Conservation (phyloP, 2,888 invertebrate species). For the Sminthurinus aureus region DNA sequence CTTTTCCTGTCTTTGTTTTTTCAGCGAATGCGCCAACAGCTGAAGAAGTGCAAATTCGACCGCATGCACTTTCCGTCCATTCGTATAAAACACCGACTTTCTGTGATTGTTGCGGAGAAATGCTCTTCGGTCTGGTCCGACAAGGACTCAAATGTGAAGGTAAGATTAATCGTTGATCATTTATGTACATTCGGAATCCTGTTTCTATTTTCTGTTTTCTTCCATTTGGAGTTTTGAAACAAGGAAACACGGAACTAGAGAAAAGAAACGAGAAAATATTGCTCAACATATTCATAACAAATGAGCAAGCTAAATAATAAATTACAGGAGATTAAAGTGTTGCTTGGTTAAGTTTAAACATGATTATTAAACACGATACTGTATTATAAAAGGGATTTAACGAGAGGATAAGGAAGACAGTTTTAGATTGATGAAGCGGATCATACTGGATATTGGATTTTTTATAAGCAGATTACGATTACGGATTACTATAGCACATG, state of each 20-base stretch:
- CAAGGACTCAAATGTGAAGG: constrained; percentile 99
- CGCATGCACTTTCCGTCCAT: constrained; percentile 94
- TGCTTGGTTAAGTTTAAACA: no score
- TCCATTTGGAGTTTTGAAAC: no score
- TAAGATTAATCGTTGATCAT: constrained; percentile 63
- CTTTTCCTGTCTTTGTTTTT: constrained; percentile 38
- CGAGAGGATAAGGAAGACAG: background rate
- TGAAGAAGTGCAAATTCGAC: constrained; percentile 71
- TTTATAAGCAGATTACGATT: background rate
- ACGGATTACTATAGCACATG: background rate
- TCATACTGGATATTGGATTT: no score
- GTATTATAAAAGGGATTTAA: no score
- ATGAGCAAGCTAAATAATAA: no score
- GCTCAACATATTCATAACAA: no score
- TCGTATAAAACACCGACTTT: constrained; percentile 99
- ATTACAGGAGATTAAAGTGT: no score
- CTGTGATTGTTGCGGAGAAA: constrained; percentile 99
- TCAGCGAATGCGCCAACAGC: constrained; percentile 69
- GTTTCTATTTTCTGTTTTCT: no score
- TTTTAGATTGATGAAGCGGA: background rate
- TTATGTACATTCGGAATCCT: no score
- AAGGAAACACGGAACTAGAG: no score
- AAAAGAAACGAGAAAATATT: no score
- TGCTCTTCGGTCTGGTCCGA: constrained; percentile 97
- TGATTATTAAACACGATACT: no score